Evolutionary conservation across 2,113 vertebrate genomes (phyloP).

Genomic region (Crotalus helleri): DNA sequence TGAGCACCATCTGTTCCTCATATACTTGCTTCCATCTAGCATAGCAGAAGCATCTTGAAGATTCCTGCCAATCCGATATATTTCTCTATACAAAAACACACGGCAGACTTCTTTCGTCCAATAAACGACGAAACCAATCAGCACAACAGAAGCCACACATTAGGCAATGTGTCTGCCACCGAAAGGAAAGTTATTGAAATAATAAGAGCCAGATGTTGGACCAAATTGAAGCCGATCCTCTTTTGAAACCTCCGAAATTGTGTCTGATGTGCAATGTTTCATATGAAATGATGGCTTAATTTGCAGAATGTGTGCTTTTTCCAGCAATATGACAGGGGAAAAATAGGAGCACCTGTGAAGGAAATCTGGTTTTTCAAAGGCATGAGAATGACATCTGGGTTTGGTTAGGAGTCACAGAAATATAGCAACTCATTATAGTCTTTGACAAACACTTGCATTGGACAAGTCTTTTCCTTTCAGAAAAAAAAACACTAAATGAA

Average conservation of each 20-base stretch:
- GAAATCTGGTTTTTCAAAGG: slow-evolving; percentile 55
- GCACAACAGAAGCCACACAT: slow-evolving; percentile 58
- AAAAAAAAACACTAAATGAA: slow-evolving; percentile 28
- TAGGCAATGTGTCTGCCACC: slow-evolving; percentile 49
- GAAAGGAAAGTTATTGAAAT: slow-evolving; percentile 59
- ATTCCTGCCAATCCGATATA: neutral
- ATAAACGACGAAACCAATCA: slow-evolving; percentile 57
- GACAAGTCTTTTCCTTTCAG: neutral
- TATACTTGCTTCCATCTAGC: neutral
- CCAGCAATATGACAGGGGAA: slow-evolving; percentile 24
- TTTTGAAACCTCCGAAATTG: slow-evolving; percentile 55
- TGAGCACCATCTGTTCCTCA: slow-evolving; percentile 23
- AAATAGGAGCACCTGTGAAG: slow-evolving; percentile 59
- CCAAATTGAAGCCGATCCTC: slow-evolving; percentile 47
- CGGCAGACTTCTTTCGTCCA: slow-evolving; percentile 36
- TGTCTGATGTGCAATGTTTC: slow-evolving; percentile 45
- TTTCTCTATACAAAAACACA: neutral
- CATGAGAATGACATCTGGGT: slow-evolving; percentile 53
- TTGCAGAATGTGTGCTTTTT: slow-evolving; percentile 45
- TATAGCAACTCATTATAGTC: slow-evolving; percentile 41
- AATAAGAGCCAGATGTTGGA: slow-evolving; percentile 67
- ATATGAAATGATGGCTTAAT: slow-evolving; percentile 50
- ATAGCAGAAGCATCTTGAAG: slow-evolving; percentile 10
- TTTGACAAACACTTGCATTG: slow-evolving; percentile 15
- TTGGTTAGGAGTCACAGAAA: slow-evolving; percentile 46